phyloP scores from a whole-genome alignment of 2,888 invertebrate species.

The Schrankia costaestrigalis region DNA sequence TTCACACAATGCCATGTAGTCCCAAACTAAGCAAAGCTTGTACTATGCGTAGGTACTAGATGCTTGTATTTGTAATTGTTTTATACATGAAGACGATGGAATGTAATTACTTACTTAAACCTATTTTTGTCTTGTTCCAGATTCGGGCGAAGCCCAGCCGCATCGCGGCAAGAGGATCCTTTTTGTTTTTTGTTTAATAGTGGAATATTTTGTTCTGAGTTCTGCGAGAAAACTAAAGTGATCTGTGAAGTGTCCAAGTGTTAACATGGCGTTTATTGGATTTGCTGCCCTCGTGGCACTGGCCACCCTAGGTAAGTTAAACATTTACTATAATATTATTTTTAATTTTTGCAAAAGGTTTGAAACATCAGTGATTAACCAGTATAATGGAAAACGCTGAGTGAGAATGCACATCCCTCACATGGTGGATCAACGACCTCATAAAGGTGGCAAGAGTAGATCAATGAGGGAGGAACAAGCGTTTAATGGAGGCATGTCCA shows the following conservation, averaged over 20 bases:
- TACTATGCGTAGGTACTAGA: too few species aligned
- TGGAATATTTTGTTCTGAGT: conserved; percentile 43
- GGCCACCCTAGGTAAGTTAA: conserved; percentile 64
- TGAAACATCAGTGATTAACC: background rate
- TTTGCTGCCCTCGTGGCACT: conserved; percentile 69
- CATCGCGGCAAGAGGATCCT: conserved; percentile 60
- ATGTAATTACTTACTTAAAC: conserved; percentile 7
- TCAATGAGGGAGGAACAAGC: too few species aligned
- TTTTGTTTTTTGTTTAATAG: conserved; percentile 36
- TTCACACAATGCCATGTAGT: too few species aligned
- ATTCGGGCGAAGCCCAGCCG: conserved; percentile 73
- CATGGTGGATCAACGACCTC: too few species aligned
- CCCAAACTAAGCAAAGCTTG: too few species aligned
- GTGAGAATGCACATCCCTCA: too few species aligned
- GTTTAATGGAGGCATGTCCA: too few species aligned
- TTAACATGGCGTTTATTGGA: conserved; percentile 60
- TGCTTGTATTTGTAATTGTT: too few species aligned
- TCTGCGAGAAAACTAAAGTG: conserved; percentile 56
- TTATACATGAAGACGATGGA: too few species aligned
- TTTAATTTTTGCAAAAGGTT: background rate
- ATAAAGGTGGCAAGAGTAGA: too few species aligned
- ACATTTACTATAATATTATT: conserved; percentile 1
- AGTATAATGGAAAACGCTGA: too few species aligned
- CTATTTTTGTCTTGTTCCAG: conserved; percentile 58
- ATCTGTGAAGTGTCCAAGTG: conserved; percentile 66